These are phyloP conservation scores for Amazona vittata DNA, from an alignment of 2,113 vertebrate genomes.

Conservation along the genomic window DNA sequence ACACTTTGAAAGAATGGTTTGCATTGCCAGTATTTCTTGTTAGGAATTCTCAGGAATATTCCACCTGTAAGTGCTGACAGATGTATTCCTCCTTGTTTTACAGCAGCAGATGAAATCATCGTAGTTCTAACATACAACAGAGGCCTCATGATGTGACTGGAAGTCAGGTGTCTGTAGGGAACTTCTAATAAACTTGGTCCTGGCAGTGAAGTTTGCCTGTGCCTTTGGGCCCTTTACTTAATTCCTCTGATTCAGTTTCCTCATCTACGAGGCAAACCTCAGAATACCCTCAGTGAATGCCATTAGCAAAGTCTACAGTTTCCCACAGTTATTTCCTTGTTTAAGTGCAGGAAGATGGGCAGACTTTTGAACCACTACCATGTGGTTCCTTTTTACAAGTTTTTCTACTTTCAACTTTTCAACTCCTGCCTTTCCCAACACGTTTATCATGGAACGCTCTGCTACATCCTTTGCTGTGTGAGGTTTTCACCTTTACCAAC, in stretches of 20 bases:
- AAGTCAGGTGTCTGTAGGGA: neutral
- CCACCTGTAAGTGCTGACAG: neutral
- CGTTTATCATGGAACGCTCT: neutral
- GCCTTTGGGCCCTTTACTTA: neutral
- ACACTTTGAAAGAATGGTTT: neutral
- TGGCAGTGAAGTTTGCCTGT: neutral
- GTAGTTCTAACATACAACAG: neutral
- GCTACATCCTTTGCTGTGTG: neutral
- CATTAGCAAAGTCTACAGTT: neutral
- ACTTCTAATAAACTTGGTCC: neutral
- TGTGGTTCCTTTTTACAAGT: neutral
- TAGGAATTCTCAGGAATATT: slow-evolving; percentile 7
- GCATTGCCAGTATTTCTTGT: neutral
- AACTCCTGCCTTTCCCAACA: neutral
- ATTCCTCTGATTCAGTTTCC: neutral
- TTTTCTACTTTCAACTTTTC: neutral
- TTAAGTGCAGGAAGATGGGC: neutral
- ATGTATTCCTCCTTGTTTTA: neutral
- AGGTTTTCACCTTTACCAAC: neutral
- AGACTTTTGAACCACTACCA: neutral
- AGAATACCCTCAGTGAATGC: neutral
- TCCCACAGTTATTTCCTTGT: neutral
- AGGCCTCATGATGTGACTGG: neutral
- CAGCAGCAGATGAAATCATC: neutral
- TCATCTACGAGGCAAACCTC: neutral